These are phyloP conservation scores for Pteropus rufus DNA, from an alignment of 2,797 vertebrate genomes.

Conservation along the genomic window DNA sequence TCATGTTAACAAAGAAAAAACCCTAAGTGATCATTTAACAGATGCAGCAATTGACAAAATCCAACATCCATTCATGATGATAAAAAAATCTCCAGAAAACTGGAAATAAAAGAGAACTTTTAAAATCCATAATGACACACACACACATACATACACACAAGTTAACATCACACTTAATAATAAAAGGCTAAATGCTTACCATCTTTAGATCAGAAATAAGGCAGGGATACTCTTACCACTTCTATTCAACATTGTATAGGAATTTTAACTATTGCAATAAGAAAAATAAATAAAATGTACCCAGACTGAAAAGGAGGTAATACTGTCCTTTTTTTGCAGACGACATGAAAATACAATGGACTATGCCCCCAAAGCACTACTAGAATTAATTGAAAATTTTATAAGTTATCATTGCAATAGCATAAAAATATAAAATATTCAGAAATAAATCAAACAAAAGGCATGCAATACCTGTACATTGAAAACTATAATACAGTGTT, in stretches of 20 bases:
- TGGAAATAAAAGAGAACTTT: not conserved
- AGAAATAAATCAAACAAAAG: not conserved
- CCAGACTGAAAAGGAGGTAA: not conserved
- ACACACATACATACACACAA: not conserved
- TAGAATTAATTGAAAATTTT: not conserved
- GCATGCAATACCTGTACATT: not conserved
- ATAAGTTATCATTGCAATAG: not conserved
- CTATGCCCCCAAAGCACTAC: not conserved
- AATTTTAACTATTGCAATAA: not conserved
- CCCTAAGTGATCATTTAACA: not conserved
- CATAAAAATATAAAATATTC: not conserved
- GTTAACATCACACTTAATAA: not conserved
- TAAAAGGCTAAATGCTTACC: not conserved
- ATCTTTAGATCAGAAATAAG: not conserved
- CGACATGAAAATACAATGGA: not conserved
- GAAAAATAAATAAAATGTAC: conserved; percentile 15
- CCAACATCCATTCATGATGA: not conserved
- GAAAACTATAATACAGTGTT: not conserved
- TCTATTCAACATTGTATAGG: not conserved
- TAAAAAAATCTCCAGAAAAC: not conserved
- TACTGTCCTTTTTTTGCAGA: not conserved
- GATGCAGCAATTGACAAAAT: not conserved
- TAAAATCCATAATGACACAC: not conserved
- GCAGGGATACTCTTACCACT: not conserved
- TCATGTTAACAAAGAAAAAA: not conserved